Percentiles rank a stretch among this genome's conserved stretches.
Conservation (phyloP, 2,888 invertebrate genomes). For the Gasteruption jaculator region DNA sequence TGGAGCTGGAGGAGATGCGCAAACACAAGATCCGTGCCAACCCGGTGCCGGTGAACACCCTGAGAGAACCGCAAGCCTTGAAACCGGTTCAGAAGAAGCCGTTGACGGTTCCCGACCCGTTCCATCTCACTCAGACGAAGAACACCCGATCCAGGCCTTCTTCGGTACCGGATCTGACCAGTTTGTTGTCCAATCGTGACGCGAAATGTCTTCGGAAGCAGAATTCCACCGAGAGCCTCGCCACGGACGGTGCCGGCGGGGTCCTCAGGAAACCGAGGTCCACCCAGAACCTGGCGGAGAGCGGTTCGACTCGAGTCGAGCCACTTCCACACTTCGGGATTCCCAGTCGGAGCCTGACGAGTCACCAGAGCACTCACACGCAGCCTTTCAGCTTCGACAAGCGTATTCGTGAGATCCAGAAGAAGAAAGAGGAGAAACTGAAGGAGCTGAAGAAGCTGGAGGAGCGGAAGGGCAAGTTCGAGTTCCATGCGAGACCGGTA, state of each 20-base stretch:
- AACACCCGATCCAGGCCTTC: too few species aligned
- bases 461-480: slow-evolving; percentile 29
- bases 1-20: slow-evolving; percentile 62
- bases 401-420: slow-evolving; percentile 47
- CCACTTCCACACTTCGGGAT: too few species aligned
- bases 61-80: slow-evolving; percentile 52
- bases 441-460: slow-evolving; percentile 32
- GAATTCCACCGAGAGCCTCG: too few species aligned
- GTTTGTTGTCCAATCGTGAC: too few species aligned
- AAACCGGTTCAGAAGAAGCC: slow-evolving; percentile 55
- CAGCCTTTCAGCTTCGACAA: slow-evolving; percentile 55
- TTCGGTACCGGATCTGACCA: too few species aligned
- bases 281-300: neutral
- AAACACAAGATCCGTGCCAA: slow-evolving; percentile 66
- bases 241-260: too few species aligned
- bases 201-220: too few species aligned
- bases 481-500: slow-evolving; percentile 62
- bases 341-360: slow-evolving; percentile 22
- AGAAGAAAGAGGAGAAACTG: slow-evolving; percentile 50
- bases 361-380: slow-evolving; percentile 26
- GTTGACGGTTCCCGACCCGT: slow-evolving; percentile 61
- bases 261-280: too few species aligned
- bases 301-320: too few species aligned
- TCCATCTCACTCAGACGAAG: slow-evolving; percentile 59
- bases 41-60: slow-evolving; percentile 59